phyloP scores from a whole-genome alignment of 2,797 vertebrate species.

The Apogon talboti region DNA sequence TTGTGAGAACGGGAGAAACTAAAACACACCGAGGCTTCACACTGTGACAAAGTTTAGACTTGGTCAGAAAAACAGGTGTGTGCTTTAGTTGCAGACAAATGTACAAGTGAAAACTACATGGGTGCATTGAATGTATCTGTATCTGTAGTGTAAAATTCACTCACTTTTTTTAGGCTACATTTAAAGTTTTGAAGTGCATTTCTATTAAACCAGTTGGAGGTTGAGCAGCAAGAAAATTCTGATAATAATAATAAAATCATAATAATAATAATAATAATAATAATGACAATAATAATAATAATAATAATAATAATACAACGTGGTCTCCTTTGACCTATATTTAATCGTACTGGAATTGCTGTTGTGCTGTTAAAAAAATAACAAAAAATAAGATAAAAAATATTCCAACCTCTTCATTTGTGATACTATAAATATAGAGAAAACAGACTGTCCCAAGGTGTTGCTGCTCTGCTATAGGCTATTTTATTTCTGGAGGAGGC shows the following conservation, averaged over 20 bases:
- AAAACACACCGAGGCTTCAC: slow-evolving; percentile 23
- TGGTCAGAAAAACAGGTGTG: slow-evolving; percentile 37
- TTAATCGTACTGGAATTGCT: no score
- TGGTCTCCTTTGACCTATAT: no score
- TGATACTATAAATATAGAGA: slow-evolving; percentile 14
- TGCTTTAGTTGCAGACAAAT: slow-evolving; percentile 1
- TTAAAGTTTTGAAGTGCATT: no score
- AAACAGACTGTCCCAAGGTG: slow-evolving; percentile 52
- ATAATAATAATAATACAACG: no score
- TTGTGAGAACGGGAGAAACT: slow-evolving; percentile 33
- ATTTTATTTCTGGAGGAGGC: slow-evolving; percentile 10
- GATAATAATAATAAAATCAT: no score
- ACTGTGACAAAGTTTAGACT: slow-evolving; percentile 34
- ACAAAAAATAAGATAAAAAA: no score
- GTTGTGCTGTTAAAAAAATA: no score
- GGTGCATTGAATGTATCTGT: neutral
- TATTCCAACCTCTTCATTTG: neutral
- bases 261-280: no score
- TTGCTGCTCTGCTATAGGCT: slow-evolving; percentile 40
- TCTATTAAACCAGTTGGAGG: no score
- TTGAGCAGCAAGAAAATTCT: no score
- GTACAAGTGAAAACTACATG: neutral
- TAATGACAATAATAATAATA: no score
- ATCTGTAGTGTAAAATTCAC: neutral
- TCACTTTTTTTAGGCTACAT: no score